Evolutionary conservation across 2,888 invertebrate species (phyloP), one percentile per base, ranked within the genome.

Genomic region (Caenorhabditis angaria): DNA sequence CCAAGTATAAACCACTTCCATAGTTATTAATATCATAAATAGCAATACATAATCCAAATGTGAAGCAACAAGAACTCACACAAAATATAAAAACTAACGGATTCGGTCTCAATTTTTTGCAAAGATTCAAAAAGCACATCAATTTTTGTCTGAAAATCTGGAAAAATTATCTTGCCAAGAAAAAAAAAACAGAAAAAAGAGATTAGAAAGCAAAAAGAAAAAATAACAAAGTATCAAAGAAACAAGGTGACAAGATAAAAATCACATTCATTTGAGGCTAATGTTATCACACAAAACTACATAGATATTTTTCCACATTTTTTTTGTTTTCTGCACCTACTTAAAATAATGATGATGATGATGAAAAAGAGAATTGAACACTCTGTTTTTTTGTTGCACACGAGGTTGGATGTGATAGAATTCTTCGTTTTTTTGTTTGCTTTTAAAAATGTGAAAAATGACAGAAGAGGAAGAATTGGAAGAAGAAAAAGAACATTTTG

Each of bases 1-100:
- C 84, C 77, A 84, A 68, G 57, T 84, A 84, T 12, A 84, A 66
- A 1, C 84, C 84, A 41, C 82, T 80, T 22, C 84, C 84, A 67
- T 72, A 83, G 47, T 74, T 68, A 32, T 82, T 80, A n/a, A 84
- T 83, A 74, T 84, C 84, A 61, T 82, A 75, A 66, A 81, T 78
- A 25, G 81, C 81, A 27, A 84, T 77, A 48, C 76, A 76, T 20
- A 84, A 65, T 22, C 84, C 84, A 60, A 82, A 76, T 4, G 77
- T 70, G 50, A 84, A 74, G 57, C 82, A 80, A 47, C 78, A 78
- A 18, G 82, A 76, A 51, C 80, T 79, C 57, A 83, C 72, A 51
- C 69, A 65, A 62, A 83, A 83, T 56, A 84, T 75, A 61, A 83
- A 70, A 48, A 83, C 59, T 2, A 83, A 67, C 8, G 79, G 78